A percentile compares a stretch with the other conserved stretches of the same genome.
These are phyloP conservation scores for Climacteris rufus DNA, from an alignment of 2,113 vertebrate genomes.

Conservation along the genomic window DNA sequence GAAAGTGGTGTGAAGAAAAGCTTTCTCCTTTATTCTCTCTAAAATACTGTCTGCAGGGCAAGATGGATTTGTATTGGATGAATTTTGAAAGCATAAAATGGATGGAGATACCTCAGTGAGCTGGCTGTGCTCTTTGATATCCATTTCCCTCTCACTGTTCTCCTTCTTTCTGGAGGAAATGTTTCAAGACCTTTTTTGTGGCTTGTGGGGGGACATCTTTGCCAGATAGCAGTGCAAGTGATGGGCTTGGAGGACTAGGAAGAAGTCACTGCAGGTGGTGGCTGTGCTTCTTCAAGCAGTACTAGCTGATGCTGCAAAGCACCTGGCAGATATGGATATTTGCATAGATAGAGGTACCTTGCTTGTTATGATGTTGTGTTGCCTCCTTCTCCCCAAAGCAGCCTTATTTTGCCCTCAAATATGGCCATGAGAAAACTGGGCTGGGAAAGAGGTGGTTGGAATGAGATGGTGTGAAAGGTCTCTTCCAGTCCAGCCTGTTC, in stretches of 20 bases:
- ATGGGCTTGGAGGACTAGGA: not conserved
- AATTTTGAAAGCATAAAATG: not conserved
- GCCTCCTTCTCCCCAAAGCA: not conserved
- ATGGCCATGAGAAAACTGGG: not conserved
- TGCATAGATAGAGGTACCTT: not conserved
- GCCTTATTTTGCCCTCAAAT: not conserved
- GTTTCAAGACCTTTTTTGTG: not conserved
- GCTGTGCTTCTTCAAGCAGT: not conserved
- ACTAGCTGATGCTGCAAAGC: not conserved
- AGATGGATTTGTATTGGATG: not conserved
- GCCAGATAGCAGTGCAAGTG: fast-evolving
- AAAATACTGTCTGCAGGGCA: not conserved
- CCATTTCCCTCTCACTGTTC: not conserved
- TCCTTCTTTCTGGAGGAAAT: not conserved
- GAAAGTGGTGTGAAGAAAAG: not conserved
- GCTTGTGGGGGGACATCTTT: not conserved
- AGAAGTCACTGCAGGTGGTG: not conserved
- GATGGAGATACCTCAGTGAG: not conserved
- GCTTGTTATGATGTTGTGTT: not conserved
- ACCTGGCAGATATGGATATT: not conserved
- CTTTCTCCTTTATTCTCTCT: not conserved
- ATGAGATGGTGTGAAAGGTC: not conserved
- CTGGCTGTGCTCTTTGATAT: not conserved
- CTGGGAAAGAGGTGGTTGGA: not conserved
- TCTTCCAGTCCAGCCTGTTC: no score